Evolutionary conservation across 2,797 vertebrate species (phyloP).

Genomic region (Melanotaenia trifasciata): DNA sequence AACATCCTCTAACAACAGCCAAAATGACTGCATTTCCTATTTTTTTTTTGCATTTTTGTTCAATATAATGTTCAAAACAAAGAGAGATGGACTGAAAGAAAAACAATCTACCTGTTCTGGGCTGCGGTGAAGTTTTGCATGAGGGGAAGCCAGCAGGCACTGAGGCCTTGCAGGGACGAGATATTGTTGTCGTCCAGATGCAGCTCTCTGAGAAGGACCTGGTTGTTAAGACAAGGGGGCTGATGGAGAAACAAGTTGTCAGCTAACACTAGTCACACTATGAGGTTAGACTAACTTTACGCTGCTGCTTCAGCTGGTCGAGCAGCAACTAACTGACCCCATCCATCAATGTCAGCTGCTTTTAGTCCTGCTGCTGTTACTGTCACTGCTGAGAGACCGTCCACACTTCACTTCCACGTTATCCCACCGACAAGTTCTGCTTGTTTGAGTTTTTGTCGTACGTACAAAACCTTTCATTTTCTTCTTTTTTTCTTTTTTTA

Average conservation of each 20-base stretch:
- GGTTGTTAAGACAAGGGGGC: constrained; percentile 88
- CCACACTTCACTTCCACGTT: not conserved
- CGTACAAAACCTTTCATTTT: not conserved
- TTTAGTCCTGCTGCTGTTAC: constrained; percentile 52
- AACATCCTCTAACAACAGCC: not conserved
- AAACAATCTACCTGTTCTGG: constrained; percentile 87
- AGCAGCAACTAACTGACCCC: constrained; percentile 11
- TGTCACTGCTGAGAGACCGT: constrained; percentile 9
- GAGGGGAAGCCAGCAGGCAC: constrained; percentile 90
- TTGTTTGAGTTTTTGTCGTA: not conserved
- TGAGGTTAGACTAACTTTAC: constrained; percentile 60
- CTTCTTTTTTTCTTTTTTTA: not conserved
- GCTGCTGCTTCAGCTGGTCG: constrained; percentile 28
- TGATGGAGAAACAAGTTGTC: constrained; percentile 65
- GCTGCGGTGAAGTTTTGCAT: constrained; percentile 84
- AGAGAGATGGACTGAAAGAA: not conserved
- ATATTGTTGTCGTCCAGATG: constrained; percentile 92
- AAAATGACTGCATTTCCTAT: not conserved
- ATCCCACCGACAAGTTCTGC: not conserved
- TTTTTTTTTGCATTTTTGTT: not conserved
- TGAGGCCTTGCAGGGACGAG: constrained; percentile 80
- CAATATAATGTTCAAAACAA: not conserved
- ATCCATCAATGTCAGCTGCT: constrained; percentile 65
- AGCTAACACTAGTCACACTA: constrained; percentile 31
- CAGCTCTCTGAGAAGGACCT: constrained; percentile 92